Percentiles rank a stretch among this genome's conserved stretches.
Evolutionary conservation across 2,113 vertebrate genomes (phyloP).

Genomic region (Chlamydotis undulata): DNA sequence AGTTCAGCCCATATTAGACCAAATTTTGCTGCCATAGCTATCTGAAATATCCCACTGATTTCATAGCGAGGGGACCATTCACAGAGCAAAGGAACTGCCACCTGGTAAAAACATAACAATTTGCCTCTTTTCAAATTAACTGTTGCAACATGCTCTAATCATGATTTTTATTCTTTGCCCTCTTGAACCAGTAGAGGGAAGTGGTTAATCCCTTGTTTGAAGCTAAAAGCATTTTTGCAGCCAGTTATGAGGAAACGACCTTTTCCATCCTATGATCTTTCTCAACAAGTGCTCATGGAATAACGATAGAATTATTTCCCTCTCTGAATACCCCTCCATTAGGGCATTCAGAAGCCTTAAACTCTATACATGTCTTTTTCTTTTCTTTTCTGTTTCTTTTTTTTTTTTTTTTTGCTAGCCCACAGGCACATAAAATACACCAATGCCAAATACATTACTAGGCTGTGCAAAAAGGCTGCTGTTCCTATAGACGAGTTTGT

Average conservation of each 20-base stretch:
- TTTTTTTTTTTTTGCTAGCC: not conserved
- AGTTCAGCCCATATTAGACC: not conserved
- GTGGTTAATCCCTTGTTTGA: conserved; percentile 17
- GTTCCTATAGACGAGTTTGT: not conserved
- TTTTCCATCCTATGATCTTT: not conserved
- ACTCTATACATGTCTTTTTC: not conserved
- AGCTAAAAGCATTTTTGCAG: not conserved
- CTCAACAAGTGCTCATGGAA: not conserved
- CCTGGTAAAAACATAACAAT: conserved; percentile 10
- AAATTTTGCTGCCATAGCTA: not conserved
- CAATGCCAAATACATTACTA: not conserved
- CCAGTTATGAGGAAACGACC: not conserved
- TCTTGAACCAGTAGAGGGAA: not conserved
- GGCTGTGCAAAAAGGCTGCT: not conserved
- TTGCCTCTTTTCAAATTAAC: not conserved
- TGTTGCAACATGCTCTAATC: not conserved
- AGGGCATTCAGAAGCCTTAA: not conserved
- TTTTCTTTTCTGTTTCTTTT: not conserved
- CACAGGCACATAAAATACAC: not conserved
- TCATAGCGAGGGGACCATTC: not conserved
- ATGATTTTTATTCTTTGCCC: not conserved
- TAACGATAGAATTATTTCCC: not conserved
- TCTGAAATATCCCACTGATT: not conserved
- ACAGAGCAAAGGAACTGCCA: not conserved
- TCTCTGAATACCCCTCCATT: not conserved